A percentile compares a stretch with the other conserved stretches of the same genome.
These are phyloP conservation scores for Platalea minor DNA, from an alignment of 2,797 vertebrate genomes.

Conservation along the genomic window DNA sequence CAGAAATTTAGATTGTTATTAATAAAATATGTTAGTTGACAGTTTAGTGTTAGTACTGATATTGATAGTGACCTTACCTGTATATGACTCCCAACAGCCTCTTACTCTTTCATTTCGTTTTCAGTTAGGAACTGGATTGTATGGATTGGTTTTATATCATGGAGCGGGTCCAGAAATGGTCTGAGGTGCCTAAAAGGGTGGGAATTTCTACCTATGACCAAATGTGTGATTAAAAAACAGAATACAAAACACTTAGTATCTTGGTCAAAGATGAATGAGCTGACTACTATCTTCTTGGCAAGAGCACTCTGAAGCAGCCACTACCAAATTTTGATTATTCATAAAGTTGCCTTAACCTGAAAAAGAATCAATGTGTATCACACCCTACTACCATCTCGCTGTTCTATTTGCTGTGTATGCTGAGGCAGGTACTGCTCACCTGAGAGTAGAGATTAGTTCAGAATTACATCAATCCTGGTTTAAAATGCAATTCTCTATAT, in stretches of 20 bases:
- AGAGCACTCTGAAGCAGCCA: background rate
- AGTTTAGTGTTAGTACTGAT: background rate
- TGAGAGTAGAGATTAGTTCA: background rate
- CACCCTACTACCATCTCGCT: background rate
- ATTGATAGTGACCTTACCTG: background rate
- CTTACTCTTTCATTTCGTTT: background rate
- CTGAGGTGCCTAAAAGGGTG: background rate
- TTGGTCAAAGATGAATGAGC: background rate
- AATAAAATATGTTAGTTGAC: background rate
- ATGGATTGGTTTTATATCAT: background rate
- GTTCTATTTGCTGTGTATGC: background rate
- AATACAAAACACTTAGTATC: background rate
- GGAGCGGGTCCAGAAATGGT: background rate
- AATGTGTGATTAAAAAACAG: background rate
- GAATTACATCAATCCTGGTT: background rate
- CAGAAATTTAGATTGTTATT: background rate
- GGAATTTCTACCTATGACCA: background rate
- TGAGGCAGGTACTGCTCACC: background rate
- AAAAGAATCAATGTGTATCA: background rate
- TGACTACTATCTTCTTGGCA: background rate
- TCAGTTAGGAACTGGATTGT: background rate
- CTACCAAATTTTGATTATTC: background rate
- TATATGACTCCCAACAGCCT: background rate
- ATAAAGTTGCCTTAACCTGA: background rate
- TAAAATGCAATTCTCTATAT: background rate